Percentiles rank a stretch among this genome's conserved stretches.
Evolutionary conservation across 2,113 vertebrate species (phyloP).

Genomic region (Apus apus): DNA sequence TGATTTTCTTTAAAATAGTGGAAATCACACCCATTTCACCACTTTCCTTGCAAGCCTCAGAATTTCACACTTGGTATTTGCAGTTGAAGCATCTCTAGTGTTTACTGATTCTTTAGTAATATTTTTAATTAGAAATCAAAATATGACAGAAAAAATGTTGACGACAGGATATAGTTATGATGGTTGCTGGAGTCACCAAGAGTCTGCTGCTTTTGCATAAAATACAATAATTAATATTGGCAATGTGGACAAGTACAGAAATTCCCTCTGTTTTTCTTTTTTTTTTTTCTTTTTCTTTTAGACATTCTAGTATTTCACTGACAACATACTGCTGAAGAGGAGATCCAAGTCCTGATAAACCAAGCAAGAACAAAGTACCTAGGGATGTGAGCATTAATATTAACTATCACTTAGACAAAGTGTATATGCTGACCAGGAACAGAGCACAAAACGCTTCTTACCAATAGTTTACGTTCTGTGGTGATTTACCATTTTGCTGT

Average conservation of each 20-base stretch:
- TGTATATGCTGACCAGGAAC: not conserved
- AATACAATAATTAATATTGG: not conserved
- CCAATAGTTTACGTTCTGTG: not conserved
- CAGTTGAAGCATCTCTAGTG: not conserved
- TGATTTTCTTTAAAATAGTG: not conserved
- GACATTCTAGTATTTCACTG: not conserved
- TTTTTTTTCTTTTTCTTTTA: not conserved
- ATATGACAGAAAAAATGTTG: not conserved
- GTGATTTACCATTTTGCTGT: not conserved
- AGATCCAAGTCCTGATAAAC: not conserved
- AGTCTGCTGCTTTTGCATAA: not conserved
- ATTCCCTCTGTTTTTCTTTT: not conserved
- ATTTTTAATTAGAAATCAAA: not conserved
- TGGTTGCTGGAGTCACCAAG: not conserved
- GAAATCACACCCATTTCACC: not conserved
- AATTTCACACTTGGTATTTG: not conserved
- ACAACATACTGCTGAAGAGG: not conserved
- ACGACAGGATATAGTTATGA: rapidly evolving
- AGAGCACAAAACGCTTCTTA: not conserved
- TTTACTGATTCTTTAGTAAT: not conserved
- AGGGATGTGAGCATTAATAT: not conserved
- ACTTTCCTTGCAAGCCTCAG: not conserved
- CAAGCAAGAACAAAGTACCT: rapidly evolving
- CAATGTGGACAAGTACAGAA: not conserved
- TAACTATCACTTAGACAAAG: not conserved